Percentiles rank a stretch among this genome's conserved stretches.
phyloP scores from a whole-genome alignment of 2,113 vertebrate species.

The Abramis brama region DNA sequence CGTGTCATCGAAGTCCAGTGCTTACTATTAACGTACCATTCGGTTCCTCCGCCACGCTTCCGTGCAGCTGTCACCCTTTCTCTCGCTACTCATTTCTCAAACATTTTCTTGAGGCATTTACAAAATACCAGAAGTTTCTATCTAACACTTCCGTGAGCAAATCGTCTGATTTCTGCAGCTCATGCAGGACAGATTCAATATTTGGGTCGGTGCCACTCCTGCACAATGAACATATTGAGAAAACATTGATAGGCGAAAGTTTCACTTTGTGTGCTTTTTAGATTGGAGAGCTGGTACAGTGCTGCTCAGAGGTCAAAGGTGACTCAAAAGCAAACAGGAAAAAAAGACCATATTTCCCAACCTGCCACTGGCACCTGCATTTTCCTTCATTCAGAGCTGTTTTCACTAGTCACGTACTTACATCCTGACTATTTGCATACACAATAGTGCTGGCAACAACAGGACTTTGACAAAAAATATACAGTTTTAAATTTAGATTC shows the following conservation, averaged over 20 bases:
- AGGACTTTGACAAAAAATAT: constrained; percentile 14
- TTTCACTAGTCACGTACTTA: constrained; percentile 57
- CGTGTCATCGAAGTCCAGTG: constrained; percentile 67
- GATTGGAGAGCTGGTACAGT: constrained; percentile 39
- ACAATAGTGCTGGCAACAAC: constrained; percentile 51
- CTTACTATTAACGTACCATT: constrained; percentile 74
- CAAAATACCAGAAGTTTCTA: constrained; percentile 57
- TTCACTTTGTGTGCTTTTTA: constrained; percentile 58
- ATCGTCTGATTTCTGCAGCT: neutral
- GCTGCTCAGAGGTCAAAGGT: constrained; percentile 59
- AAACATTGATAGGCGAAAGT: constrained; percentile 38
- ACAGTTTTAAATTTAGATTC: constrained; percentile 39
- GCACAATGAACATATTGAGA: neutral
- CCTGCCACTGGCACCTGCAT: constrained; percentile 52
- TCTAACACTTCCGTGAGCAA: constrained; percentile 2
- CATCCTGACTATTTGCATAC: constrained; percentile 64
- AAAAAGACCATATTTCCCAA: constrained; percentile 28
- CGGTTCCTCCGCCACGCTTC: constrained; percentile 65
- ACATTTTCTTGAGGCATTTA: constrained; percentile 53
- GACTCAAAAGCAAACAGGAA: constrained; percentile 66
- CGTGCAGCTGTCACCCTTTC: constrained; percentile 73
- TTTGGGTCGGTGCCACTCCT: neutral
- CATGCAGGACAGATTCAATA: neutral
- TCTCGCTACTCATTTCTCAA: constrained; percentile 57
- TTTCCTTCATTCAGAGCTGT: constrained; percentile 23